Evolutionary conservation across 2,113 vertebrate species (phyloP).

Genomic region (Psilopogon haemacephalus): DNA sequence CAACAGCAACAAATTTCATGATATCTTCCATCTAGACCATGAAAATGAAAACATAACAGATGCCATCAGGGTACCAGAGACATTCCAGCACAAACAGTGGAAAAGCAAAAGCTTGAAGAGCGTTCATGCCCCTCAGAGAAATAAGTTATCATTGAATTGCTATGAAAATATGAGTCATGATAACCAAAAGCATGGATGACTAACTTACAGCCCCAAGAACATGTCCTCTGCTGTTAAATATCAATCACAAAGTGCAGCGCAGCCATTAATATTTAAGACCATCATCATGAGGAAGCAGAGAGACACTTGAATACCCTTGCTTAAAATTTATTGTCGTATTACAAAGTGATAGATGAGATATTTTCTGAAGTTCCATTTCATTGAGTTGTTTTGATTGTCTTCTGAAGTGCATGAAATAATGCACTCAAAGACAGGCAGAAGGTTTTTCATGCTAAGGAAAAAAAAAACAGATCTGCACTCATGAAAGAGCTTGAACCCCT

Average conservation of each 20-base stretch:
- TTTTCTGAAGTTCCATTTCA: not conserved
- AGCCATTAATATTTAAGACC: slow-evolving; percentile 20
- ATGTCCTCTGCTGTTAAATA: not conserved
- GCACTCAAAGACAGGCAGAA: not conserved
- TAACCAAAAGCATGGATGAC: not conserved
- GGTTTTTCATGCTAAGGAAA: not conserved
- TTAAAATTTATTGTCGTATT: not conserved
- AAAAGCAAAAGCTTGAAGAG: not conserved
- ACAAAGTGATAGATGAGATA: not conserved
- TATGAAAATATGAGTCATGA: not conserved
- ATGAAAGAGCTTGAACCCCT: fast-evolving
- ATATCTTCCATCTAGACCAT: not conserved
- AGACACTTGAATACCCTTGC: not conserved
- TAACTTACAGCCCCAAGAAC: not conserved
- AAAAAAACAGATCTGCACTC: fast-evolving
- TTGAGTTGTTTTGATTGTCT: not conserved
- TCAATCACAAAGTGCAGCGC: not conserved
- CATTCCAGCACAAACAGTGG: not conserved
- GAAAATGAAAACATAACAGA: not conserved
- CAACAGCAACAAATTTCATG: fast-evolving
- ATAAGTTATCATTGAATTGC: not conserved
- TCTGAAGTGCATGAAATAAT: not conserved
- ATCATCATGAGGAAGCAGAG: fast-evolving
- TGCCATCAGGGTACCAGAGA: not conserved
- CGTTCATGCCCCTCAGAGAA: not conserved